Evolutionary conservation across 2,113 vertebrate species (phyloP), one percentile per base, ranked within the genome.

Genomic region (Lycocorax pyrrhopterus): DNA sequence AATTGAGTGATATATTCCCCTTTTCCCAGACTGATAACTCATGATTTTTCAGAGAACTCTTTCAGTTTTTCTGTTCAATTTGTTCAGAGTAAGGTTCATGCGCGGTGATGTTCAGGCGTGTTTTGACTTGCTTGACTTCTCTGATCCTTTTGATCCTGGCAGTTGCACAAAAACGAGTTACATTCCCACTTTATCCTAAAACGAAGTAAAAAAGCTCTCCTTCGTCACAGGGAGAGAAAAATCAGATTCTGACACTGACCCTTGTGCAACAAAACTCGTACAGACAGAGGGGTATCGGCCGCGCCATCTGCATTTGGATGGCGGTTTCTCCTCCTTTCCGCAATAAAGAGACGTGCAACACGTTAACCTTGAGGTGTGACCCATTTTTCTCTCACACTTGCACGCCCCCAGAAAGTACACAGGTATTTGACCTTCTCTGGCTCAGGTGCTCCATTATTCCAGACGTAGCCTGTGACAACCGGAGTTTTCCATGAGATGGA

Each of bases 341-440:
- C 32, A 85, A 68, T 6, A 63, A 80, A 49, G 68, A 86, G 85
- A 21, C 44, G 71, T 69, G 27, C 29, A 81, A 32, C n/a, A 32
- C 0, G 6, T 74, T 96, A 90, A 90, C 78, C 87, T 96, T 96
- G 95, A 94, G 60, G 91, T 69, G 12, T 72, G 37, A 55, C 49
- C 27, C 13, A 7, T 77, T 95, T 89, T 95, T 84, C 74, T 94
- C 56, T 78, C 55, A 43, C 68, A 60, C 29, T 63, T 79, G 9
- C 58, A 46, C 37, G 2, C 35, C 49, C 56, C 44, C 69, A 44
- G 55, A 60, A 94, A 75, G 33, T 21, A 72, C 49, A 21, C 37
- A 53, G 55, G 22, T 73, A 44, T 92, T 84, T 96, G 94, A 91
- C 94, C 62, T 95, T 60, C 30, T 37, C 63, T 66, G 94, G 19